Base-by-base conservation (phyloP, 2,113 vertebrate species). In the Campylorhamphus procurvoides region DNA sequence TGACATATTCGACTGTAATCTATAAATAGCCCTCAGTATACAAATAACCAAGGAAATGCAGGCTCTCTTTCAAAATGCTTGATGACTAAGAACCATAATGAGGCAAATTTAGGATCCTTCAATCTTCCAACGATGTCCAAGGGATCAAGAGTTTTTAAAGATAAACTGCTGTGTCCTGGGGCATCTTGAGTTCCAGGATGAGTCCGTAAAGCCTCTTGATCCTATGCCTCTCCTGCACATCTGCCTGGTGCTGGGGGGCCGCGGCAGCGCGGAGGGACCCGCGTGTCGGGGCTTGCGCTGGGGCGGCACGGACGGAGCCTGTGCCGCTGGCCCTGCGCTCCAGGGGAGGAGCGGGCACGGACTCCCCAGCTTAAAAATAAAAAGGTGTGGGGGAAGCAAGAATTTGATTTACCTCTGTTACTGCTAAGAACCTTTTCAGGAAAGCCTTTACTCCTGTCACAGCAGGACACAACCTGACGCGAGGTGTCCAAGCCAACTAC, bases 271-370 rank as follows among this genome's bases (percentile, higher is more conserved):
- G 91, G 94, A 93, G 93, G 93, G 92, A 95, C 89, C 73, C 50
- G 84, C 96, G 73, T 96, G 96, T 97, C 27, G 82, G 81, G 91
- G 88, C 96, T 89, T 94, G 94, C 81, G 88, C 63, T n/a, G 44
- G 15, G 92, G 93, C 80, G 62, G 79, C 50, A 90, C 68, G 3
- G 66, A 91, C 46, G 1, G 12, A 78, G 69, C 69, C 82, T 52
- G 5, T 53, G 14, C 35, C 68, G 33, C 52, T 72, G 67, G 20
- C 83, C 31, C 52, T 6, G 86, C 84, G 93, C 92, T 94, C 89
- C 95, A 88, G 64, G 37, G 7, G 8, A 15, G 5, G 33, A 37
- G 29, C 19, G 23, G 22, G 25, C 5, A 64, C 46, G 82, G 2
- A 44, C 62, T 35, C 49, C 37, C 58, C 5, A 27, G 15, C 18